phyloP scores from a whole-genome alignment of 2,113 vertebrate species.

The Hippopotamus amphibius region DNA sequence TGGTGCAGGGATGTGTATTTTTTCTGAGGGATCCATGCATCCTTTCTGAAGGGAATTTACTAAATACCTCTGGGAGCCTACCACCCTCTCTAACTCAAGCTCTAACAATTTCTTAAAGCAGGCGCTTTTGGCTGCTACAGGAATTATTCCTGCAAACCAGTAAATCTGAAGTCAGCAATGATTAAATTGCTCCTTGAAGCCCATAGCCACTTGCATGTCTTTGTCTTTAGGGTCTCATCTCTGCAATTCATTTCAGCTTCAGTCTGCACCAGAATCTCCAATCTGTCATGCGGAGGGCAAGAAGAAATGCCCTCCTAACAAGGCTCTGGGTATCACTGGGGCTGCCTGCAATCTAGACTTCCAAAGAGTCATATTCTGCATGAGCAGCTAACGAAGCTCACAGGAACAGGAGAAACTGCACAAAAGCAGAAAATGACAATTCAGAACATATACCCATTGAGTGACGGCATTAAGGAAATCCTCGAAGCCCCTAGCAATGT shows the following conservation, averaged over 20 bases:
- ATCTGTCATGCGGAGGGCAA: conserved; percentile 67
- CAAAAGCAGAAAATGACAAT: conserved; percentile 77
- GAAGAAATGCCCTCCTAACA: conserved; percentile 71
- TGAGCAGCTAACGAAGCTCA: conserved; percentile 68
- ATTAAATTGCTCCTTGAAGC: conserved; percentile 67
- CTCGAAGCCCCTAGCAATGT: conserved; percentile 71
- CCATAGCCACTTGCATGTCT: background rate
- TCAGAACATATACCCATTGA: conserved; percentile 66
- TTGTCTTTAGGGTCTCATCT: conserved; percentile 72
- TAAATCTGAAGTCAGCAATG: conserved; percentile 72
- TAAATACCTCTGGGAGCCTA: background rate
- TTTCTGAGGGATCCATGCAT: background rate
- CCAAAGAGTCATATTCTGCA: conserved; percentile 64
- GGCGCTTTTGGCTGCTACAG: background rate
- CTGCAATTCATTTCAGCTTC: conserved; percentile 62
- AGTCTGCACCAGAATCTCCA: conserved; percentile 45
- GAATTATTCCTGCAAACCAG: conserved; percentile 51
- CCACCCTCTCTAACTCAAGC: background rate
- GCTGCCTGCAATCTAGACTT: conserved; percentile 43
- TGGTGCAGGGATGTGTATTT: background rate
- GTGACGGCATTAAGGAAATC: conserved; percentile 71
- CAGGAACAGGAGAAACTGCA: conserved; percentile 63
- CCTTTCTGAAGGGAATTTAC: background rate
- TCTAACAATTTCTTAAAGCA: conserved; percentile 37
- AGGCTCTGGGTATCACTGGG: conserved; percentile 49